Base-by-base conservation (phyloP, 2,797 vertebrate genomes). In the Centropyge bicolor region DNA sequence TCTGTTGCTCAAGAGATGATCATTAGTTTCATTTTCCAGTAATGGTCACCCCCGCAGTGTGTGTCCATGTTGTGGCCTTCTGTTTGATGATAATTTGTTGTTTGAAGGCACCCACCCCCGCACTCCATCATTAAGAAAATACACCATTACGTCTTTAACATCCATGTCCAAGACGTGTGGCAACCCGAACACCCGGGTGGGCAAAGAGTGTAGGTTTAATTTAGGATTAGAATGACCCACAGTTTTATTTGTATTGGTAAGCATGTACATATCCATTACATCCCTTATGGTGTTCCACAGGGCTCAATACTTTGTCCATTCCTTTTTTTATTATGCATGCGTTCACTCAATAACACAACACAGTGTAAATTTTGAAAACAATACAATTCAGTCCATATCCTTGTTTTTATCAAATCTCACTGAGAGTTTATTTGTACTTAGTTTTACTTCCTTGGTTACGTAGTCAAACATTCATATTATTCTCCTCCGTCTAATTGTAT, bases 1-100 rank as follows among this genome's bases (percentile, higher is more conserved):
- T 83, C n/a, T 40, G 68, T 56, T 43, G 19, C 35, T 48, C 38
- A 61, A 35, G 38, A 62, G 40, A 27, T 36, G 40, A 55, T 80
- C 24, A 70, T 55, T 49, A 31, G 36, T 67, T 70, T 70, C 6
- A 60, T 67, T 78, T 80, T 62, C 73, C 48, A 71, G 41, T 46
- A 31, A 74, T 61, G 17, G 14, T 41, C 56, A 11, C 60, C 31
- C 20, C 6, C 24, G 17, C 24, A 51, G 35, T 75, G 52, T 45
- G 13, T 24, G 7, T 73, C 48, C 27, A 35, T 38, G n/a, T 60
- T 59, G 45, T 63, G 45, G 45, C 46, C 60, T 65, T 43, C 12
- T 70, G 22, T 31, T 64, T 4, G 1, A 65, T 38, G 52, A 49
- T 46, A 48, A 83, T 40, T 60, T 10, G 3, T 54, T 60, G 57